A percentile compares a stretch with the other conserved stretches of the same genome.
Evolutionary conservation across 1,140 invertebrate genomes (phyloP).

Genomic region (Drosophila santomea): DNA sequence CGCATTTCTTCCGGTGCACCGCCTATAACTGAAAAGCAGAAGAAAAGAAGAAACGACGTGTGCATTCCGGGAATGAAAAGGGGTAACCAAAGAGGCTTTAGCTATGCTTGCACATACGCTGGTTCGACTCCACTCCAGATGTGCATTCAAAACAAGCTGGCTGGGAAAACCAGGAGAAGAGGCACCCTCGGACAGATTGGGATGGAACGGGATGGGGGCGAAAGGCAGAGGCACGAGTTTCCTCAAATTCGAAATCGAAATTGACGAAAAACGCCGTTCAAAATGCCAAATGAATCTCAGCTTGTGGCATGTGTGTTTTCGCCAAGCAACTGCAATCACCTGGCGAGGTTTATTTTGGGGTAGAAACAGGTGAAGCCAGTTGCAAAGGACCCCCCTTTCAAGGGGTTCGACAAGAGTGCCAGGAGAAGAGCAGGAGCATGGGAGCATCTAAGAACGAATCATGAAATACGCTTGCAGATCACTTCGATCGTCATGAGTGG

Average conservation of each 20-base stretch:
- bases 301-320: slow-evolving; percentile 34
- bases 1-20: background rate
- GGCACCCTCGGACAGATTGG: background rate
- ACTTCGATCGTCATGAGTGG: background rate
- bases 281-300: slow-evolving; percentile 58
- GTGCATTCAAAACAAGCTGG: slow-evolving; percentile 28
- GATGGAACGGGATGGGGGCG: background rate
- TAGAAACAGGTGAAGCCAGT: background rate
- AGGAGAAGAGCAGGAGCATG: background rate
- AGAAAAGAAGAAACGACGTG: slow-evolving; percentile 1
- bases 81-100: slow-evolving; percentile 44
- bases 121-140: slow-evolving; percentile 27
- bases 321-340: slow-evolving; percentile 10
- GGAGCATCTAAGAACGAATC: background rate
- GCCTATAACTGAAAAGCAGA: slow-evolving; percentile 18
- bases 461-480: background rate
- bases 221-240: background rate
- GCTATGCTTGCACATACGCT: slow-evolving; percentile 33
- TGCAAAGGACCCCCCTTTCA: background rate
- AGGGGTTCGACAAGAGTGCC: background rate
- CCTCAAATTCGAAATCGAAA: slow-evolving; percentile 43
- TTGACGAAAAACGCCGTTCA: slow-evolving; percentile 54
- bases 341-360: background rate
- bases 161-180: background rate
- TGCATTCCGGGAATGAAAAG: slow-evolving; percentile 8